These are phyloP conservation scores for Caenorhabditis drosophilae DNA, from an alignment of 2,888 invertebrate species.

Conservation along the genomic window DNA sequence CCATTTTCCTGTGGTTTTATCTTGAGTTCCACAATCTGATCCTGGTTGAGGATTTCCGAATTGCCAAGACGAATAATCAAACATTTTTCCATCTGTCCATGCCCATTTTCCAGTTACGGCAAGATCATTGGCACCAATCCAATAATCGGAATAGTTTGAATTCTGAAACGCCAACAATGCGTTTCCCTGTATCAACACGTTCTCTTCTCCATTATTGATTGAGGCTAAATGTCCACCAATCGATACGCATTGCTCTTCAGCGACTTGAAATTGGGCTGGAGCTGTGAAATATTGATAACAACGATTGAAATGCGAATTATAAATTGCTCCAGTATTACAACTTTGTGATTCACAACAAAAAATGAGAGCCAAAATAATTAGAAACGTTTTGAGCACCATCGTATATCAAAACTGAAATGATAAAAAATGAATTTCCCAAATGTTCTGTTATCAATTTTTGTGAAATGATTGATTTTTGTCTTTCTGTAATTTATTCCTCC, in stretches of 20 bases:
- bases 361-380: no score
- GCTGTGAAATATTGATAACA: conserved; percentile 42
- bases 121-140: conserved; percentile 38
- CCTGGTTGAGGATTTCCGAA: conserved; percentile 24
- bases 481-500: no score
- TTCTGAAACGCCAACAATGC: conserved; percentile 21
- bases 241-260: conserved; percentile 30
- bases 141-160: conserved; percentile 31
- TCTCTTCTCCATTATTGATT: conserved; percentile 29
- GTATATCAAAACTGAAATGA: no score
- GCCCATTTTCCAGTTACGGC: conserved; percentile 23
- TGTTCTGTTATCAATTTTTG: no score
- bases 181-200: conserved; percentile 19
- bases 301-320: conserved; percentile 28
- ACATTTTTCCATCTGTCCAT: conserved; percentile 31
- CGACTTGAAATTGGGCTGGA: conserved; percentile 31
- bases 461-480: no score
- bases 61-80: conserved; percentile 19
- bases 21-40: conserved; percentile 21
- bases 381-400: no score
- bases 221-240: conserved; percentile 35
- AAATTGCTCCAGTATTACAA: conserved; percentile 36
- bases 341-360: no score
- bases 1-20: conserved; percentile 25
- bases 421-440: no score